Percentiles rank a stretch among this genome's conserved stretches.
Evolutionary conservation across 2,888 invertebrate genomes (phyloP).

Genomic region (Agrotis clavis): DNA sequence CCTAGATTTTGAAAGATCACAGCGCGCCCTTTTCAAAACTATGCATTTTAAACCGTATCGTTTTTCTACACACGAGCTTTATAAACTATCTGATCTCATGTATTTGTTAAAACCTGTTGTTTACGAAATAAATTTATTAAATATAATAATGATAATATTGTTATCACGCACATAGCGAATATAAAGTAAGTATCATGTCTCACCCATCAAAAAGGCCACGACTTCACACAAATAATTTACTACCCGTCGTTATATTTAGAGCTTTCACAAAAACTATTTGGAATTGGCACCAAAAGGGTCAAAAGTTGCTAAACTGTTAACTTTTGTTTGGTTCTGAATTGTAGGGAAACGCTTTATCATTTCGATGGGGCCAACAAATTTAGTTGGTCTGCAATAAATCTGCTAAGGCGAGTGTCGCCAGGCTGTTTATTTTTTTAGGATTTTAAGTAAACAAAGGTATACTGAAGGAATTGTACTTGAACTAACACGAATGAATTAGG

Average conservation of each 20-base stretch:
- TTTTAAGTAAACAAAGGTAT: conserved; percentile 21
- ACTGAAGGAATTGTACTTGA: neutral
- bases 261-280: conserved; percentile 57
- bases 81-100: too few species aligned
- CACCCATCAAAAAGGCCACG: conserved; percentile 18
- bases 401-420: conserved; percentile 61
- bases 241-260: conserved; percentile 35
- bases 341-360: conserved; percentile 71
- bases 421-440: conserved; percentile 52
- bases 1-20: too few species aligned
- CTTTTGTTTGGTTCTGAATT: conserved; percentile 69
- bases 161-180: too few species aligned
- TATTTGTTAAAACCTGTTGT: too few species aligned
- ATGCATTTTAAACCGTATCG: too few species aligned
- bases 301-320: conserved; percentile 72
- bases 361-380: conserved; percentile 72
- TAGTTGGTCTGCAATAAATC: conserved; percentile 71
- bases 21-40: too few species aligned
- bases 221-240: conserved; percentile 27
- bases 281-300: conserved; percentile 60
- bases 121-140: too few species aligned
- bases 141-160: too few species aligned
- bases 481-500: too few species aligned
- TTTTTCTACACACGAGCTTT: too few species aligned
- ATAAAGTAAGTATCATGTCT: too few species aligned